A percentile compares a stretch with the other conserved stretches of the same genome.
Conservation (phyloP, 2,888 invertebrate species). For the Drosophila antonietae region DNA sequence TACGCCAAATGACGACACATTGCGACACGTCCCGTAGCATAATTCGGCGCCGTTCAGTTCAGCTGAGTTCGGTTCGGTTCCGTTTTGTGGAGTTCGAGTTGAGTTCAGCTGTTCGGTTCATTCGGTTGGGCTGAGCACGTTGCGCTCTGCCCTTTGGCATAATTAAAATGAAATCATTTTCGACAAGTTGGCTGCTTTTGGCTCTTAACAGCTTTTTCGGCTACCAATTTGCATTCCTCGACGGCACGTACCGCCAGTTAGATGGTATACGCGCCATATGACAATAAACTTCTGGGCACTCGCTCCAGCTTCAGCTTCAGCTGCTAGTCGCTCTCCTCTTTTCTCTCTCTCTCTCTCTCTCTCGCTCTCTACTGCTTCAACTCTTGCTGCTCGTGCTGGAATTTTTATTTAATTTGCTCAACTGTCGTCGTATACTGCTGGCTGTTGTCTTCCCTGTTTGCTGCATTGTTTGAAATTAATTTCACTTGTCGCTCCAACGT, state of each 20-base stretch:
- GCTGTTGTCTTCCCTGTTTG: conserved; percentile 72
- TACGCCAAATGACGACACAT: conserved; percentile 71
- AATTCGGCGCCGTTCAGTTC: conserved; percentile 23
- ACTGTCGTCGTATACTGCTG: conserved; percentile 52
- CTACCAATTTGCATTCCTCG: conserved; percentile 47
- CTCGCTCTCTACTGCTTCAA: not conserved
- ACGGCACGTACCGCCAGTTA: conserved; percentile 59
- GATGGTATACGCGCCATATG: conserved; percentile 49
- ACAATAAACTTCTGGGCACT: conserved; percentile 48
- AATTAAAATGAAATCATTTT: conserved; percentile 79
- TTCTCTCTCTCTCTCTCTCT: not conserved
- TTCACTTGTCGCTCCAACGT: conserved; percentile 67
- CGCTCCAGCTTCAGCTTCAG: conserved; percentile 4
- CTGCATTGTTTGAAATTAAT: conserved; percentile 80
- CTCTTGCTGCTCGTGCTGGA: conserved; percentile 62
- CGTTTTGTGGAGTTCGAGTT: conserved; percentile 7
- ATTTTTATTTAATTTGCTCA: conserved; percentile 76
- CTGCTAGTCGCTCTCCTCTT: not conserved
- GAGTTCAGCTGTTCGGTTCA: conserved; percentile 6
- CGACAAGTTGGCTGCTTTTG: conserved; percentile 68
- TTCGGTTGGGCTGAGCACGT: conserved; percentile 10
- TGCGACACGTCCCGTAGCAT: conserved; percentile 66
- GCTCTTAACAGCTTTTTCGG: conserved; percentile 57
- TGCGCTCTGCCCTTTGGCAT: conserved; percentile 67
- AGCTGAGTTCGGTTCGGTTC: conserved; percentile 4